A percentile compares a stretch with the other conserved stretches of the same genome.
Conservation (phyloP, 2,797 vertebrate genomes). For the Pangasius macronema region DNA sequence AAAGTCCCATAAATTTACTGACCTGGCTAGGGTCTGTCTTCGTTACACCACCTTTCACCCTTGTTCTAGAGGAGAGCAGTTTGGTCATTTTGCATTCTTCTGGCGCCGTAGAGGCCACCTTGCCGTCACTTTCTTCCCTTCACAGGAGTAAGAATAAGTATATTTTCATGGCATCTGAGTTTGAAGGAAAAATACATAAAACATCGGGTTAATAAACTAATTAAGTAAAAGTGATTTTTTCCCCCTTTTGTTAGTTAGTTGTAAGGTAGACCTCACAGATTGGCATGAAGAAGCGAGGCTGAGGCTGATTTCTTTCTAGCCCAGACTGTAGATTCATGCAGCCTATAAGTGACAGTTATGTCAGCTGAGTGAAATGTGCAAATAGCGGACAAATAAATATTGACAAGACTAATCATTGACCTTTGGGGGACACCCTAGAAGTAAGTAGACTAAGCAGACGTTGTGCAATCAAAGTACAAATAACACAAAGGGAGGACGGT, state of each 20-base stretch:
- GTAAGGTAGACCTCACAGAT: neutral
- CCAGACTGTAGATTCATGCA: neutral
- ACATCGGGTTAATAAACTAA: neutral
- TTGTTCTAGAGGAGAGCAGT: slow-evolving; percentile 44
- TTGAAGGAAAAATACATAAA: too few species aligned
- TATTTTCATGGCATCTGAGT: neutral
- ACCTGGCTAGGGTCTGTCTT: too few species aligned
- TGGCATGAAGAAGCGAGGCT: neutral
- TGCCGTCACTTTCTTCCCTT: slow-evolving; percentile 27
- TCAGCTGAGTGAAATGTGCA: neutral
- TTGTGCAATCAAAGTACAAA: neutral
- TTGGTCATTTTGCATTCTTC: slow-evolving; percentile 54
- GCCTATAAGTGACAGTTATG: neutral
- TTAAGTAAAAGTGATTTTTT: neutral
- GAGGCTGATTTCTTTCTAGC: neutral
- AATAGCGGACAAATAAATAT: neutral
- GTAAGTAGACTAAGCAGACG: neutral
- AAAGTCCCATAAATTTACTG: too few species aligned
- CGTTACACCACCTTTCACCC: too few species aligned
- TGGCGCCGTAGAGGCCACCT: slow-evolving; percentile 23
- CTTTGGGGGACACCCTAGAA: neutral
- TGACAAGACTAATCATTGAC: neutral
- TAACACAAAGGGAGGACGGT: neutral
- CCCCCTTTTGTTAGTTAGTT: neutral
- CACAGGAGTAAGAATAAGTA: slow-evolving; percentile 40